Evolutionary conservation across 2,888 invertebrate species (phyloP).

Genomic region (Pandemis cinnamomeana): DNA sequence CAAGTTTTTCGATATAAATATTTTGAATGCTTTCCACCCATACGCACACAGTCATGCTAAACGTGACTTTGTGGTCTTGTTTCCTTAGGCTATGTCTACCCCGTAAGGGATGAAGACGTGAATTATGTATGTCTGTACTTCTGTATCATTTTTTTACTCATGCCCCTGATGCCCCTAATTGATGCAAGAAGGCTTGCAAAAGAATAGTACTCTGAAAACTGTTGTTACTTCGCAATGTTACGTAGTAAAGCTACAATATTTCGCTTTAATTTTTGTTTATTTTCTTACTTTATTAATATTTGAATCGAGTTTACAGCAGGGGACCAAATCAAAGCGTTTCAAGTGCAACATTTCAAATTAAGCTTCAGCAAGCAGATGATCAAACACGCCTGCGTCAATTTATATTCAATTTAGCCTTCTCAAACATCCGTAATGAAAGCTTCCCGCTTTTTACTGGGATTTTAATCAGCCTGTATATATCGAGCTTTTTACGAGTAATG

Average conservation of each 20-base stretch:
- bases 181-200: too few relatives aligned
- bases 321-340: conserved; percentile 23
- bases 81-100: too few relatives aligned
- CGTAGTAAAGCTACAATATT: too few relatives aligned
- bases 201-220: too few relatives aligned
- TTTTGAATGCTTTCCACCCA: too few relatives aligned
- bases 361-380: conserved; percentile 48
- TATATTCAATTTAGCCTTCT: conserved; percentile 56
- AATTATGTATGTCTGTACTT: too few relatives aligned
- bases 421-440: conserved; percentile 37
- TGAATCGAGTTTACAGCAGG: not conserved
- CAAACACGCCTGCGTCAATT: conserved; percentile 57
- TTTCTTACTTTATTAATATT: not conserved
- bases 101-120: too few relatives aligned
- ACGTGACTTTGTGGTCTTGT: too few relatives aligned
- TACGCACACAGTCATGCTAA: too few relatives aligned
- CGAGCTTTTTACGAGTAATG: not conserved
- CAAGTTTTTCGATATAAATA: too few relatives aligned
- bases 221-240: not conserved
- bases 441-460: conserved; percentile 21
- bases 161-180: too few relatives aligned
- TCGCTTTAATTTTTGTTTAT: not conserved
- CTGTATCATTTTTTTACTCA: too few relatives aligned
- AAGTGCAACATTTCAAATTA: conserved; percentile 50
- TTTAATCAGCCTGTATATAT: conserved; percentile 26